Evolutionary conservation across 35 echinoderm and acorn worm species (phyloP).

Genomic region (Strongylocentrotus purpuratus): DNA sequence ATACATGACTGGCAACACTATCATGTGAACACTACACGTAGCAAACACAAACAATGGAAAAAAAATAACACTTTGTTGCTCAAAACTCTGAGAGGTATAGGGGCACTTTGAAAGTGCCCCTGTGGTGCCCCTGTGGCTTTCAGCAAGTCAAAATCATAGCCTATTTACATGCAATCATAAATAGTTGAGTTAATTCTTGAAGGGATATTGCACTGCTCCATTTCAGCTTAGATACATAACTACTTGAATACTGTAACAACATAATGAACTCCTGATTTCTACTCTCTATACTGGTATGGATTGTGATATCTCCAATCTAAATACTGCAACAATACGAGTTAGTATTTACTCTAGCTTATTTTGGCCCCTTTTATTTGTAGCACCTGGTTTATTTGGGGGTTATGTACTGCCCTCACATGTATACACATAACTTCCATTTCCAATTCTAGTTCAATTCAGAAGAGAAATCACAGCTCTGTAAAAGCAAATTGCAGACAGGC

Average conservation of each 20-base stretch:
- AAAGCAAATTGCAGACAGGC: neutral
- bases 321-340: neutral
- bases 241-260: slow-evolving; percentile 19
- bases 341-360: neutral
- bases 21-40: neutral
- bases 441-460: neutral
- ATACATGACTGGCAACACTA: neutral
- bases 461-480: neutral
- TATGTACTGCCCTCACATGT: neutral
- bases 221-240: neutral
- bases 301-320: neutral
- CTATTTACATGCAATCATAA: neutral
- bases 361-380: neutral
- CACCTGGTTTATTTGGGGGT: neutral
- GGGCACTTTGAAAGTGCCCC: neutral
- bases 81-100: neutral
- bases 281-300: neutral
- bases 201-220: slow-evolving; percentile 9
- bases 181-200: neutral
- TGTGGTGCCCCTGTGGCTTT: too few relatives aligned
- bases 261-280: neutral
- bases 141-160: neutral
- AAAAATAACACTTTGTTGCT: neutral
- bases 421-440: neutral
- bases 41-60: neutral